Conservation (phyloP, 2,113 vertebrate species). For the Lophochroa leadbeateri region DNA sequence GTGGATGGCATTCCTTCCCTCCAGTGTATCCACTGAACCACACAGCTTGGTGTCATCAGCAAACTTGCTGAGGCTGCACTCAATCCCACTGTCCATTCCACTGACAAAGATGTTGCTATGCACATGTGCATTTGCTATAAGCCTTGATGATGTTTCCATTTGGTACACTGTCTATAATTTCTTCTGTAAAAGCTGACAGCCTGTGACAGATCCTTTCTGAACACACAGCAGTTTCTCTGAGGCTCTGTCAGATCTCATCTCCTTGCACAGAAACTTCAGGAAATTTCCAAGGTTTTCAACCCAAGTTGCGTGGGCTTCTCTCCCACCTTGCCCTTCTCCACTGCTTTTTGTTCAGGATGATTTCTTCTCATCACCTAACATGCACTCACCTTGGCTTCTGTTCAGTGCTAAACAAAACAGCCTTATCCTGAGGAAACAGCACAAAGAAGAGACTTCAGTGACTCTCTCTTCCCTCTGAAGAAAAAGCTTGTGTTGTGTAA, state of each 20-base stretch:
- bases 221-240: slow-evolving; percentile 29
- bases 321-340: neutral
- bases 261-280: neutral
- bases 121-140: neutral
- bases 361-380: neutral
- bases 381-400: neutral
- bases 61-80: too few species aligned
- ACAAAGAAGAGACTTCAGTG: neutral
- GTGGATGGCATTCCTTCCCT: too few species aligned
- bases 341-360: neutral
- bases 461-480: neutral
- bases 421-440: neutral
- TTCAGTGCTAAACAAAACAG: neutral
- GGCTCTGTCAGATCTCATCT: slow-evolving; percentile 8
- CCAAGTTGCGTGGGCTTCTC: neutral
- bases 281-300: neutral
- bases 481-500: neutral
- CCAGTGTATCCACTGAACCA: too few species aligned
- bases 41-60: too few species aligned
- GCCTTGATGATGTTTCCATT: neutral
- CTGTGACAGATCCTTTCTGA: slow-evolving; percentile 31
- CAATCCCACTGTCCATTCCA: too few species aligned
- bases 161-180: slow-evolving; percentile 19
- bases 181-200: slow-evolving; percentile 19
- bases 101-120: neutral